Conservation (phyloP, 2,113 vertebrate species). For the Suricata suricatta region DNA sequence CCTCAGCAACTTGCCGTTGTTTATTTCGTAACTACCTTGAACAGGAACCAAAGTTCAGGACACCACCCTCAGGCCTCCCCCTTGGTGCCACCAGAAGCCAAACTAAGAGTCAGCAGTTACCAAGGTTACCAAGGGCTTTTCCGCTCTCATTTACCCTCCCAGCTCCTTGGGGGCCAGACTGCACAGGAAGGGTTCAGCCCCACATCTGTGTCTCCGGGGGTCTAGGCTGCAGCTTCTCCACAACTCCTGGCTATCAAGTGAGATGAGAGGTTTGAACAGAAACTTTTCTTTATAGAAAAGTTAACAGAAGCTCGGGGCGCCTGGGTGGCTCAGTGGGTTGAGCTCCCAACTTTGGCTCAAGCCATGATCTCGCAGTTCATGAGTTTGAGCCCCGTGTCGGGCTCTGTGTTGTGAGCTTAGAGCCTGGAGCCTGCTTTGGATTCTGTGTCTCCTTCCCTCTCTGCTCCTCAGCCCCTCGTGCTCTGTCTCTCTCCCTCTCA, state of each 20-base stretch:
- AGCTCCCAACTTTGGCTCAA: too few species aligned
- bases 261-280: neutral
- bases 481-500: too few species aligned
- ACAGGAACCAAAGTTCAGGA: conserved; percentile 23
- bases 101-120: neutral
- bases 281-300: neutral
- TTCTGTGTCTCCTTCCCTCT: too few species aligned
- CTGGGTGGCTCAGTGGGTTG: too few species aligned
- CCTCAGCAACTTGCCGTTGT: neutral
- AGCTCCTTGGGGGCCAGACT: neutral
- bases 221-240: neutral
- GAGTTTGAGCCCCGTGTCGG: too few species aligned
- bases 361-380: too few species aligned
- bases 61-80: neutral
- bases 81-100: fast-evolving
- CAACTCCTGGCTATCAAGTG: neutral
- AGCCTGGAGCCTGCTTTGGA: too few species aligned
- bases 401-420: too few species aligned
- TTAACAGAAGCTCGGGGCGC: neutral
- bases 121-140: neutral
- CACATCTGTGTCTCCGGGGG: neutral
- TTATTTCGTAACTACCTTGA: neutral
- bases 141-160: neutral
- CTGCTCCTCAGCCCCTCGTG: too few species aligned
- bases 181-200: neutral